Percentiles rank a stretch among this genome's conserved stretches.
These are phyloP conservation scores for Ictalurus punctatus DNA, from an alignment of 2,113 vertebrate genomes.

Conservation along the genomic window DNA sequence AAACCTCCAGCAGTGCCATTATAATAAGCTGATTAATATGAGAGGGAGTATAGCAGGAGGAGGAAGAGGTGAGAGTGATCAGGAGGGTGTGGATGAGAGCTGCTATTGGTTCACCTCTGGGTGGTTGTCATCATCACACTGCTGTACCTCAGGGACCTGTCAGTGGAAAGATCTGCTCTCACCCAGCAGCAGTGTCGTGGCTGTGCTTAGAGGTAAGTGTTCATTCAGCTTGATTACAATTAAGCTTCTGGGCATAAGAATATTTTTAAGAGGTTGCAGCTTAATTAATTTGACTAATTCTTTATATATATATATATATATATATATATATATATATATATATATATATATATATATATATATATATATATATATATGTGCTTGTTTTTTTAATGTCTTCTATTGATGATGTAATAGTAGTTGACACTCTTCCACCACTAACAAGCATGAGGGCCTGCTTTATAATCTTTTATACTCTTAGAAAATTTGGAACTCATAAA, in stretches of 20 bases:
- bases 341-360: no score
- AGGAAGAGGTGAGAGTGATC: conserved; percentile 13
- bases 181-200: not conserved
- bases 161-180: conserved; percentile 23
- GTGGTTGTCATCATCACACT: not conserved
- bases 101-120: conserved; percentile 15
- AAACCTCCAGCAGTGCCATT: not conserved
- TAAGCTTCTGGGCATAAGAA: not conserved
- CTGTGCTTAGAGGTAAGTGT: conserved; percentile 25
- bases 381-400: not conserved
- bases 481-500: not conserved
- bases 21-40: conserved; percentile 14
- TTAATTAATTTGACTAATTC: not conserved
- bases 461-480: not conserved
- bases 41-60: not conserved
- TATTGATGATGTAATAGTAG: not conserved
- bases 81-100: conserved; percentile 1
- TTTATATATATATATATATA: no score
- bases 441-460: not conserved
- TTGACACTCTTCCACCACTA: not conserved
- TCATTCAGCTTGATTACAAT: not conserved
- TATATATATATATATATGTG: not conserved
- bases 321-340: not conserved
- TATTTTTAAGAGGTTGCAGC: not conserved
- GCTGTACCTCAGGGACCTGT: conserved; percentile 9